Conservation (phyloP, 2,888 invertebrate species). For the Scaptomyza reducta region DNA sequence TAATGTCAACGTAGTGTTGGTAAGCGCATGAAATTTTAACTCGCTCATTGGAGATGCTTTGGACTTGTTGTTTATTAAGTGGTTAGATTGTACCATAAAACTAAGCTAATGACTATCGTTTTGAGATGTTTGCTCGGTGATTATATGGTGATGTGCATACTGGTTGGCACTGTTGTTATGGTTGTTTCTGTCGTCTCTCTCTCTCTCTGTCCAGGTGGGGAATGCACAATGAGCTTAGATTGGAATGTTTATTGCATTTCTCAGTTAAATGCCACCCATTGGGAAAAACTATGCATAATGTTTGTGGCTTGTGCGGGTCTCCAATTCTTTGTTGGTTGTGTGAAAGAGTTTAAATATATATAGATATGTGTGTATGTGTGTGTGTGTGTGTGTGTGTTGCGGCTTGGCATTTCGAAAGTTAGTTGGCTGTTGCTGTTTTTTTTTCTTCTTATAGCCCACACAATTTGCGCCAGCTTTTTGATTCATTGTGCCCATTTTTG, state of each 20-base stretch:
- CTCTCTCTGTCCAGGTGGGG: not conserved
- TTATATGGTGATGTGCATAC: conserved; percentile 57
- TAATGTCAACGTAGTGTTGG: not conserved
- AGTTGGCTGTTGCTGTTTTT: conserved; percentile 30
- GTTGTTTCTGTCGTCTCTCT: not conserved
- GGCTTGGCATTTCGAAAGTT: conserved; percentile 72
- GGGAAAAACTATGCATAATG: conserved; percentile 63
- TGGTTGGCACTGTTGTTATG: conserved; percentile 47
- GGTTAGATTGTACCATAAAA: conserved; percentile 5
- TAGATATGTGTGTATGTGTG: conserved; percentile 3
- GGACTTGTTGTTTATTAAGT: no score
- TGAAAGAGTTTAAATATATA: not conserved
- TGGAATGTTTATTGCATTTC: conserved; percentile 76
- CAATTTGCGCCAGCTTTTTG: conserved; percentile 51
- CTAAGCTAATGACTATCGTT: conserved; percentile 38
- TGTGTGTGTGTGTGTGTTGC: conserved; percentile 39
- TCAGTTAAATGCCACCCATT: conserved; percentile 62
- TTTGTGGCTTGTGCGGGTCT: conserved; percentile 42
- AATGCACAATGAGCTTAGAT: conserved; percentile 54
- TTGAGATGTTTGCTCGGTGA: conserved; percentile 29
- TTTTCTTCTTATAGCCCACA: conserved; percentile 56
- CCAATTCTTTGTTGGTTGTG: conserved; percentile 9
- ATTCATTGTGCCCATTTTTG: conserved; percentile 66
- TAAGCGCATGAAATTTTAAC: not conserved
- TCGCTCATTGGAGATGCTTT: not conserved